Conservation (phyloP, 2,113 vertebrate species). For the Enhydra lutris region DNA sequence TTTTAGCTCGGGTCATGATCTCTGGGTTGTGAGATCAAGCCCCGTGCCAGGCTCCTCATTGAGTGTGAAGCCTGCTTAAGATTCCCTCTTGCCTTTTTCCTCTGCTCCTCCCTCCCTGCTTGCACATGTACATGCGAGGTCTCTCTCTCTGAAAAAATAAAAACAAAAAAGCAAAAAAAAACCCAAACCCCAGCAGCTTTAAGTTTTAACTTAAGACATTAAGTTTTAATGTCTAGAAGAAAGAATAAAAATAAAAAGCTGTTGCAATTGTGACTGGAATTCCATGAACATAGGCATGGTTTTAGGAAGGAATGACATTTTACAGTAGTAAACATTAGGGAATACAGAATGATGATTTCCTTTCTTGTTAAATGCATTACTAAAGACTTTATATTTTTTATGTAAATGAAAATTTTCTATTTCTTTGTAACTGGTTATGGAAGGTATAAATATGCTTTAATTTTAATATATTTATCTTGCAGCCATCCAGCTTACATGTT, state of each 20-base stretch:
- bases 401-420: neutral
- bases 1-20: neutral
- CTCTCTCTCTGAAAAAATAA: neutral
- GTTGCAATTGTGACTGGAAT: neutral
- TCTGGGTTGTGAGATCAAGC: neutral
- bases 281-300: neutral
- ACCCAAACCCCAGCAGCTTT: neutral
- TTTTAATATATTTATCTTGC: neutral
- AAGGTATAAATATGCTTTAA: neutral
- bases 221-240: neutral
- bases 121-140: neutral
- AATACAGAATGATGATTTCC: neutral
- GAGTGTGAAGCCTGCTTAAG: neutral
- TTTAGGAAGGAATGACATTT: neutral
- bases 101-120: neutral
- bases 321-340: neutral
- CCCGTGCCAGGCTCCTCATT: neutral
- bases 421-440: neutral
- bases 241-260: slow-evolving; percentile 33
- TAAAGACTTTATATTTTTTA: slow-evolving; percentile 1
- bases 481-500: neutral
- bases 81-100: neutral
- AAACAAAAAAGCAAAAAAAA: neutral
- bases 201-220: neutral
- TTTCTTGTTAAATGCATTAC: neutral